Conservation (phyloP, 1,140 invertebrate genomes). For the Steinernema feltiae region DNA sequence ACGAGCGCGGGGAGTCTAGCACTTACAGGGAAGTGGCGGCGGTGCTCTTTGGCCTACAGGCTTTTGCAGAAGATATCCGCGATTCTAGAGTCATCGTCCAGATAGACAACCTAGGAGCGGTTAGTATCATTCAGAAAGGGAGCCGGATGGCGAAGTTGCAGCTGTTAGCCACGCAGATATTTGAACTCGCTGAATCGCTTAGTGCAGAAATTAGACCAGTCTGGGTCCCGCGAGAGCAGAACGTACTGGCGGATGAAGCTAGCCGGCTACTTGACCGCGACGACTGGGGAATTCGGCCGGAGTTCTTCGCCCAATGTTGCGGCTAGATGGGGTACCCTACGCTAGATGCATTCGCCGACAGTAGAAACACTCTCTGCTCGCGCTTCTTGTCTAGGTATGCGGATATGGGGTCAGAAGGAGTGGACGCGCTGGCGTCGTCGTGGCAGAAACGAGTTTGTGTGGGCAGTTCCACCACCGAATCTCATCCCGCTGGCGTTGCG, state of each 20-base stretch:
- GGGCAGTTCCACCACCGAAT: background rate
- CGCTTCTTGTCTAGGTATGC: background rate
- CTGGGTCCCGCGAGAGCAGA: background rate
- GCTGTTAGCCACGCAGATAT: background rate
- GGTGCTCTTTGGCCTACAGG: background rate
- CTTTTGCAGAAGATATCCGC: background rate
- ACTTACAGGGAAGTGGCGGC: background rate
- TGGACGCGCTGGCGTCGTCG: background rate
- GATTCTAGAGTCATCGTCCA: background rate
- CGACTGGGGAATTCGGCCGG: background rate
- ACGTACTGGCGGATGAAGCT: background rate
- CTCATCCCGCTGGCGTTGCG: no score
- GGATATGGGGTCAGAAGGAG: background rate
- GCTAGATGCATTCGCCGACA: background rate
- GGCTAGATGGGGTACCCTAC: background rate
- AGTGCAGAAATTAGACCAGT: background rate
- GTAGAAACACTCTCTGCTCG: background rate
- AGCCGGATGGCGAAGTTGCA: background rate
- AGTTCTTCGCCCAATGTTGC: background rate
- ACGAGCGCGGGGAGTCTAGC: background rate
- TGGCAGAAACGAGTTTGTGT: background rate
- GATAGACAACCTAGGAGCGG: constrained; percentile 10
- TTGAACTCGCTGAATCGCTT: background rate
- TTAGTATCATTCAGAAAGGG: background rate
- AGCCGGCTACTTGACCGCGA: background rate